phyloP scores from a whole-genome alignment of 2,113 vertebrate species.

The Mus pahari region DNA sequence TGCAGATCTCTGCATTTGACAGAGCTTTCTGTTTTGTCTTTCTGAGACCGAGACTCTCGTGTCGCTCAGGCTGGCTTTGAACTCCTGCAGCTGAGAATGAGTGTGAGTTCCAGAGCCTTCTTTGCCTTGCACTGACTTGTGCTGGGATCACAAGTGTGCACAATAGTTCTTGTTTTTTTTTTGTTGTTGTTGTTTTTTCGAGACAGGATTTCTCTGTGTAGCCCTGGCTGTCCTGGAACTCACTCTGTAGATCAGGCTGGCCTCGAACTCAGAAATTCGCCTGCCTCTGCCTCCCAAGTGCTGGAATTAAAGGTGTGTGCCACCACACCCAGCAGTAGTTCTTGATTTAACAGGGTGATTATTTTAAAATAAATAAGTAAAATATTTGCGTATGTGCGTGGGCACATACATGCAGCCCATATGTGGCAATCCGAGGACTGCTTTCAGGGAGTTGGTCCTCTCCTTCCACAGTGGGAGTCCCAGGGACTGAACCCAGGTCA shows the following conservation, averaged over 20 bases:
- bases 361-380: too few species aligned
- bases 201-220: too few species aligned
- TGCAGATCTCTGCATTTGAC: constrained; percentile 23
- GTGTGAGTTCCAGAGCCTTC: not conserved
- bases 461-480: not conserved
- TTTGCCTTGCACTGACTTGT: not conserved
- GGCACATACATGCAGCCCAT: too few species aligned
- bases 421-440: not conserved
- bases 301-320: not conserved
- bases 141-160: not conserved
- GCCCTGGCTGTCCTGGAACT: too few species aligned
- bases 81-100: not conserved
- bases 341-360: not conserved
- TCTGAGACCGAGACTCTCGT: not conserved
- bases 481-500: not conserved
- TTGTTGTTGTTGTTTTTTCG: too few species aligned
- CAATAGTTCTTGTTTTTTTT: too few species aligned
- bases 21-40: not conserved
- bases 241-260: too few species aligned
- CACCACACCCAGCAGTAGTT: too few species aligned
- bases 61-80: not conserved
- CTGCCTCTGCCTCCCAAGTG: not conserved
- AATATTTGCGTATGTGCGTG: not conserved
- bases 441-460: not conserved
- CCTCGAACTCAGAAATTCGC: too few species aligned